Conservation (phyloP, 1,140 invertebrate genomes). For the Zophobas atratus region DNA sequence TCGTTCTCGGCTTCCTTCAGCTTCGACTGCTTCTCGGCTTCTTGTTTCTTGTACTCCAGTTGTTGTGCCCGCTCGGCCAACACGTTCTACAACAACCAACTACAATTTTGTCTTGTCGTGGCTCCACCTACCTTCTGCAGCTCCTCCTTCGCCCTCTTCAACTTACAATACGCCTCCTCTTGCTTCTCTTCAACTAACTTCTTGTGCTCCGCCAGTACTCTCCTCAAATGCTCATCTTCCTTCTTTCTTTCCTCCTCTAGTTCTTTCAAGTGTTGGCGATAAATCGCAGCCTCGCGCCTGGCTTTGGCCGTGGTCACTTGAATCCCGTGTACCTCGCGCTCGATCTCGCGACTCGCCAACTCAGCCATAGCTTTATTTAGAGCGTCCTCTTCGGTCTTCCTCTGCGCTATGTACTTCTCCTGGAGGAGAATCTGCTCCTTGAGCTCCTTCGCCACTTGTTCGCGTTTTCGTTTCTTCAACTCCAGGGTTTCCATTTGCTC, state of each 20-base stretch:
- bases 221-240: constrained; percentile 60
- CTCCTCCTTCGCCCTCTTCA: too few species aligned
- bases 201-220: constrained; percentile 56
- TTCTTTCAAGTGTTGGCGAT: constrained; percentile 61
- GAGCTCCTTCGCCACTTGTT: constrained; percentile 58
- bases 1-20: too few species aligned
- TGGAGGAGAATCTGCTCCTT: constrained; percentile 59
- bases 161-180: too few species aligned
- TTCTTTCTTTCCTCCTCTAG: constrained; percentile 56
- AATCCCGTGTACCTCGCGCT: constrained; percentile 58
- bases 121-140: too few species aligned
- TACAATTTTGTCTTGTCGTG: too few species aligned
- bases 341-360: constrained; percentile 58
- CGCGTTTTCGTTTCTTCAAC: constrained; percentile 54
- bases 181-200: background rate
- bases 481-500: constrained; percentile 61
- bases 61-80: too few species aligned
- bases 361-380: constrained; percentile 55
- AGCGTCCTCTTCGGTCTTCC: constrained; percentile 60
- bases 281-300: constrained; percentile 58
- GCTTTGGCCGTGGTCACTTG: constrained; percentile 51
- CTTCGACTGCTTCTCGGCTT: too few species aligned
- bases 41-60: too few species aligned
- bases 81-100: too few species aligned
- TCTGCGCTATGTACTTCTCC: constrained; percentile 56